phyloP scores from a whole-genome alignment of 2,888 invertebrate species.

The Leptarthrus brevirostris region DNA sequence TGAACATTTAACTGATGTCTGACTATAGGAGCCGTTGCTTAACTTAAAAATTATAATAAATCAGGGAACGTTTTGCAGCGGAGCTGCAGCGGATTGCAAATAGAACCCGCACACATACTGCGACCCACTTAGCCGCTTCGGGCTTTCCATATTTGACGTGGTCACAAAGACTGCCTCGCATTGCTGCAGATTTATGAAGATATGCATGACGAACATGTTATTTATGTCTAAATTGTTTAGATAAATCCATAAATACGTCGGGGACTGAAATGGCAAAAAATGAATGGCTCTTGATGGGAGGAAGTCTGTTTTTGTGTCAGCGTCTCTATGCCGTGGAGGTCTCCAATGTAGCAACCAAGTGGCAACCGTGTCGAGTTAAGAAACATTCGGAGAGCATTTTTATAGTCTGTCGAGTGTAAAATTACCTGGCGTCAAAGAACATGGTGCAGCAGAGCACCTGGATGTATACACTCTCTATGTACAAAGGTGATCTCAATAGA shows the following conservation, averaged over 20 bases:
- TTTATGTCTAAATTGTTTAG: constrained; percentile 48
- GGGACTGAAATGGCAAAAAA: constrained; percentile 3
- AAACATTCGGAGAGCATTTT: constrained; percentile 29
- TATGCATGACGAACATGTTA: constrained; percentile 44
- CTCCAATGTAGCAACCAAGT: neutral
- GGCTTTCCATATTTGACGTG: constrained; percentile 7
- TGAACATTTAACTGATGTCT: neutral
- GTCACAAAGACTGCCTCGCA: constrained; percentile 1
- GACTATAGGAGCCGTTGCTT: neutral
- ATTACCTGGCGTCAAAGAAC: constrained; percentile 42
- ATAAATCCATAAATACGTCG: constrained; percentile 45
- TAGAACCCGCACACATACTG: neutral
- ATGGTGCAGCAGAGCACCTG: constrained; percentile 4
- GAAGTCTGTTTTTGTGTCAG: constrained; percentile 10
- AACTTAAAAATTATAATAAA: constrained; percentile 11
- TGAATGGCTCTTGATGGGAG: constrained; percentile 31
- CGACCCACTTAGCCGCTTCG: constrained; percentile 23
- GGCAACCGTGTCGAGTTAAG: constrained; percentile 4
- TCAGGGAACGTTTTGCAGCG: constrained; percentile 22
- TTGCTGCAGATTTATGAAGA: constrained; percentile 44
- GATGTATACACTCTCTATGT: neutral
- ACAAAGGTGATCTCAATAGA: constrained; percentile 18
- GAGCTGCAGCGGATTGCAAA: neutral
- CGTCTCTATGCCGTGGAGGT: neutral
- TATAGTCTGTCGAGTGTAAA: constrained; percentile 43